Evolutionary conservation across 2,113 vertebrate species (phyloP).

Genomic region (Ciconia boyciana): DNA sequence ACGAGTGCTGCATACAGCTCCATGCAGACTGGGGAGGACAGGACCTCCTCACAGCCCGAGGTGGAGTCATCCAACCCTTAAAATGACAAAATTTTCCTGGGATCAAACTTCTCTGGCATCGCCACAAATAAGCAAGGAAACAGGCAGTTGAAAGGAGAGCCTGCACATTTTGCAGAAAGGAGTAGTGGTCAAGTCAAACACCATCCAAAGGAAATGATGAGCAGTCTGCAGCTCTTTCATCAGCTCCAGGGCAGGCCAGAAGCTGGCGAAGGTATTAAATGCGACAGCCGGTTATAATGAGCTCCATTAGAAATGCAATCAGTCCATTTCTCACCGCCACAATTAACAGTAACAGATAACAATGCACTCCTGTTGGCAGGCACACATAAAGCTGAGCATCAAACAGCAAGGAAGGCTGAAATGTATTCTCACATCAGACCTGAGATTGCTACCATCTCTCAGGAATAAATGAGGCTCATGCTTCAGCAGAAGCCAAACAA

Average conservation of each 20-base stretch:
- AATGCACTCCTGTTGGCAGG: neutral
- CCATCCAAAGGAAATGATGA: neutral
- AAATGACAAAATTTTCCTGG: neutral
- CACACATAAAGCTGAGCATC: neutral
- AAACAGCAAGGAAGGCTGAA: neutral
- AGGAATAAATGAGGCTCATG: neutral
- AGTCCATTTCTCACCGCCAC: neutral
- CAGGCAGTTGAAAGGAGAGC: fast-evolving
- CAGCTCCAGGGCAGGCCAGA: neutral
- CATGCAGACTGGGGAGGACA: neutral
- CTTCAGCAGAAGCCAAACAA: neutral
- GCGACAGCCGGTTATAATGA: neutral
- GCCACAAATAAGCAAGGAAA: neutral
- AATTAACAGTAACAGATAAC: neutral
- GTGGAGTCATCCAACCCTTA: neutral
- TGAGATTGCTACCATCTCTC: fast-evolving
- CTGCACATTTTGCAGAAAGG: fast-evolving
- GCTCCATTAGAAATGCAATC: neutral
- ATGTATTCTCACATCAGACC: neutral
- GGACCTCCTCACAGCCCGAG: neutral
- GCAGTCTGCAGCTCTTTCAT: neutral
- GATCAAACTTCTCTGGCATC: neutral
- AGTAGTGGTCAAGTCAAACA: neutral
- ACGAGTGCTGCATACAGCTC: neutral
- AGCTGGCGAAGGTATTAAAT: neutral